Conservation (phyloP, 2,888 invertebrate genomes). For the Ariolimax columbianus region DNA sequence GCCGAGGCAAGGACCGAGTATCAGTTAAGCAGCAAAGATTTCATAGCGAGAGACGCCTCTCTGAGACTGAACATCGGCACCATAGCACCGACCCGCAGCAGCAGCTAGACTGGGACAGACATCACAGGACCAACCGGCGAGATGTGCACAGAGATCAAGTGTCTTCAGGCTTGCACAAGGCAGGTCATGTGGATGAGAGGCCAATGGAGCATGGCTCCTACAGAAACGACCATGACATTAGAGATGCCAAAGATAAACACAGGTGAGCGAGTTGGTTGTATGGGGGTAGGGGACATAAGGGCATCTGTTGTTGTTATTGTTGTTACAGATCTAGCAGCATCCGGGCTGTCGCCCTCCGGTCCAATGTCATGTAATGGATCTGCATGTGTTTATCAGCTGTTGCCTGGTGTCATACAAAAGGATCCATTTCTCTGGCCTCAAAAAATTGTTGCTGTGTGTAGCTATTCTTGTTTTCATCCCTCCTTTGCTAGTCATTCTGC, state of each 20-base stretch:
- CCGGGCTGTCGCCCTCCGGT: no score
- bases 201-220: conserved; percentile 8
- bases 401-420: background rate
- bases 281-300: no score
- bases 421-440: no score
- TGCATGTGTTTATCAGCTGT: no score
- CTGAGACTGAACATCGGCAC: conserved; percentile 67
- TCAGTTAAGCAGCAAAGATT: conserved; percentile 67
- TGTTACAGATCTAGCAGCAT: no score
- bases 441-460: no score
- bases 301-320: conserved; percentile 15
- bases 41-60: conserved; percentile 68
- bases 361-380: no score
- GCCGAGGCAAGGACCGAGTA: conserved; percentile 67
- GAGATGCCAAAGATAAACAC: conserved; percentile 47
- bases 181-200: conserved; percentile 12
- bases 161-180: background rate
- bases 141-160: conserved; percentile 7
- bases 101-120: conserved; percentile 40
- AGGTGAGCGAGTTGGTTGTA: conserved; percentile 40
- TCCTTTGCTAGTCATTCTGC: no score
- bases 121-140: background rate
- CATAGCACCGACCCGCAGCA: conserved; percentile 59
- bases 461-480: no score
- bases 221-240: conserved; percentile 33